These are phyloP conservation scores for Osmerus eperlanus DNA, from an alignment of 2,113 vertebrate genomes.

Conservation along the genomic window DNA sequence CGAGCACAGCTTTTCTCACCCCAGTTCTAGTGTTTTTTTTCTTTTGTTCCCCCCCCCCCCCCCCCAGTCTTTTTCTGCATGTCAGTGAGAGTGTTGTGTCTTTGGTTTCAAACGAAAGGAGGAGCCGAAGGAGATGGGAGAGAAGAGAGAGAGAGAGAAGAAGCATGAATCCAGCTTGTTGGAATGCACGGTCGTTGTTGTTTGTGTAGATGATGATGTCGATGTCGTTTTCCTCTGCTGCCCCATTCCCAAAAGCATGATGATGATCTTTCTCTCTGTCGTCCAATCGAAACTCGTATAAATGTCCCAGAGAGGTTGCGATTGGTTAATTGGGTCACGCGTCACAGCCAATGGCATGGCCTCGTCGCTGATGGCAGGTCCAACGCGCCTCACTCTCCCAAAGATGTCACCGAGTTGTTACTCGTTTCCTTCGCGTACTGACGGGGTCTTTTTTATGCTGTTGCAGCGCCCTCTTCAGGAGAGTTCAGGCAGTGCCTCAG, in stretches of 20 bases:
- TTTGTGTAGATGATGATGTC: constrained; percentile 28
- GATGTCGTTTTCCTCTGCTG: constrained; percentile 8
- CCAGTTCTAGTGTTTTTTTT: too few relatives aligned
- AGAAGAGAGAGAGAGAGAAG: neutral
- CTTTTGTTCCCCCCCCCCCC: too few relatives aligned
- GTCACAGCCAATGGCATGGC: neutral
- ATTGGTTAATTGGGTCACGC: neutral
- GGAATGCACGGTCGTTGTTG: constrained; percentile 58
- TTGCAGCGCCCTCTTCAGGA: constrained; percentile 38
- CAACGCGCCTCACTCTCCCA: constrained; percentile 8
- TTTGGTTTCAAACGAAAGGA: neutral
- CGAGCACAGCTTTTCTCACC: constrained; percentile 12
- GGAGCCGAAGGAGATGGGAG: neutral
- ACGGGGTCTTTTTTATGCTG: constrained; percentile 1
- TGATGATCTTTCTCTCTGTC: constrained; percentile 18
- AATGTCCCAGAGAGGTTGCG: neutral
- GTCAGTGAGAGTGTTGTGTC: constrained; percentile 17
- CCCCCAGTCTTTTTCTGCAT: constrained; percentile 38
- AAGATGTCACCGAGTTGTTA: constrained; percentile 37
- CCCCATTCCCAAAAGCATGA: neutral
- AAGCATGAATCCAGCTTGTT: neutral
- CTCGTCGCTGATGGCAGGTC: neutral
- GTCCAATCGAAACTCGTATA: constrained; percentile 18
- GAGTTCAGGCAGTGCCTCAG: neutral
- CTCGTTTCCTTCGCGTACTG: neutral